Conservation (phyloP, 2,113 vertebrate species). For the Paradoxurus hermaphroditus region DNA sequence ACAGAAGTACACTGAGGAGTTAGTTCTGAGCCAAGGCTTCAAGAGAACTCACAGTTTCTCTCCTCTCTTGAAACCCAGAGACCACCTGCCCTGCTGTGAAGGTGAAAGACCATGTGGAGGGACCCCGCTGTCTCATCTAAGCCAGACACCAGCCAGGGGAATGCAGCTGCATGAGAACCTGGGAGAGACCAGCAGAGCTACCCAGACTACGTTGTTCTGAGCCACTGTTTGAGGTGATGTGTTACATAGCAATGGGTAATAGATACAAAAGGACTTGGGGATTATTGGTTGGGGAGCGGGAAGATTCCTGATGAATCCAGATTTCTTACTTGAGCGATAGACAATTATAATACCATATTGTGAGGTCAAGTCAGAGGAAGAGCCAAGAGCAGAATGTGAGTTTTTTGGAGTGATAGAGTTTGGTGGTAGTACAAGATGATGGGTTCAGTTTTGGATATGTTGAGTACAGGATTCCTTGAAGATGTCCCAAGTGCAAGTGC, state of each 20-base stretch:
- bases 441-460: not conserved
- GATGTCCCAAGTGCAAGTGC: not conserved
- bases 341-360: not conserved
- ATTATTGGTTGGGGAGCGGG: not conserved
- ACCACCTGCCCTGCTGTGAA: not conserved
- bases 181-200: not conserved
- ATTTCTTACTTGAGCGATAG: not conserved
- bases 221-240: not conserved
- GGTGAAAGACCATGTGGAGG: not conserved
- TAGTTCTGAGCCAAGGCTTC: not conserved
- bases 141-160: not conserved
- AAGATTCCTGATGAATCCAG: not conserved
- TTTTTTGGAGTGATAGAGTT: not conserved
- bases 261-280: not conserved
- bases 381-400: not conserved
- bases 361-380: not conserved
- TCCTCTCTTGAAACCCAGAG: not conserved
- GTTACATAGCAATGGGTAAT: not conserved
- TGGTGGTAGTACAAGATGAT: not conserved
- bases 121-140: not conserved
- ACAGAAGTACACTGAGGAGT: not conserved
- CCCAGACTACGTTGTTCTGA: not conserved
- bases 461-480: not conserved
- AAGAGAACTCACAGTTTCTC: not conserved
- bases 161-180: not conserved